These are phyloP conservation scores for Meda fulgida DNA, from an alignment of 2,797 vertebrate species.

Conservation along the genomic window DNA sequence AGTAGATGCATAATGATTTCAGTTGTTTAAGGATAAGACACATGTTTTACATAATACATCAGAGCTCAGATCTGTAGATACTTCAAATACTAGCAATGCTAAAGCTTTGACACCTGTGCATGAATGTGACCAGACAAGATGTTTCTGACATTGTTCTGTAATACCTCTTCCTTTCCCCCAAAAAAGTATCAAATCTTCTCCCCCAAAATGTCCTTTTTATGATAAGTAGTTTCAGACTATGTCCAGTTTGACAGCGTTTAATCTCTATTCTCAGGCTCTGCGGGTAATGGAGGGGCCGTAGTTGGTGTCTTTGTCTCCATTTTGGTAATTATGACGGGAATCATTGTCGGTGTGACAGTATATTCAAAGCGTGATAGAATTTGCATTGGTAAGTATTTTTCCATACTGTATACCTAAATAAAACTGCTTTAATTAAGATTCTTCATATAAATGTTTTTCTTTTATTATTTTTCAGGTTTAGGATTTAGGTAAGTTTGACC, in stretches of 20 bases:
- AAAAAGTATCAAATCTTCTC: not conserved
- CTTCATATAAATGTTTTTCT: not conserved
- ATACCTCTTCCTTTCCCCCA: not conserved
- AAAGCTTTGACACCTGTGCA: not conserved
- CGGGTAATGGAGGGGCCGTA: conserved; percentile 67
- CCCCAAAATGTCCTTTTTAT: not conserved
- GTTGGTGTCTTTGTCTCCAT: conserved; percentile 75
- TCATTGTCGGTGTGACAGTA: conserved; percentile 63
- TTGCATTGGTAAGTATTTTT: conserved; percentile 73
- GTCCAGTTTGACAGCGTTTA: not conserved
- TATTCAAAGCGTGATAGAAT: conserved; percentile 75
- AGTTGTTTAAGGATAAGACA: not conserved
- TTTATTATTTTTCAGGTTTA: conserved; percentile 65
- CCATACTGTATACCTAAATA: not conserved
- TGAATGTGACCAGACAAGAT: conserved; percentile 24
- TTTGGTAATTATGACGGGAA: conserved; percentile 69
- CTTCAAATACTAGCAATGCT: not conserved
- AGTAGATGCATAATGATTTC: not conserved
- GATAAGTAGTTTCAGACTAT: not conserved
- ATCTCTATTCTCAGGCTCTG: conserved; percentile 63
- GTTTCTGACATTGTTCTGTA: not conserved
- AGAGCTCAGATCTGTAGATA: not conserved
- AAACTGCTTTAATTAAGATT: not conserved
- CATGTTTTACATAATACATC: conserved; percentile 1
- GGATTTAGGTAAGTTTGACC: conserved; percentile 72